Evolutionary conservation across 1,140 invertebrate genomes (phyloP).

Genomic region (Diploscapter pachys): DNA sequence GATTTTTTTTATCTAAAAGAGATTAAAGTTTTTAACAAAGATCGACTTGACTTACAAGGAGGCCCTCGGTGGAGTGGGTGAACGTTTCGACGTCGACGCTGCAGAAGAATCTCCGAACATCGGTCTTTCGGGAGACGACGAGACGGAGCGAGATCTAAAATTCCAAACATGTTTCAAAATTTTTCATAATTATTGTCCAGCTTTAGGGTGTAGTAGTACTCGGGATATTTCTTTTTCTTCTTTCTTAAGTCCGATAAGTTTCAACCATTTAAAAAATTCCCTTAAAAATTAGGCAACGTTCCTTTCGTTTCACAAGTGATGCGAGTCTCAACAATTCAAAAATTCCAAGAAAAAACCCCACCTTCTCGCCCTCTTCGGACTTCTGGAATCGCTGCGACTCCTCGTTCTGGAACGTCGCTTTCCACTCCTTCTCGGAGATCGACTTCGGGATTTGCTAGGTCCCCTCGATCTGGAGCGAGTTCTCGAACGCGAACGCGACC

Average conservation of each 20-base stretch:
- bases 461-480: no score
- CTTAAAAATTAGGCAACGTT: no score
- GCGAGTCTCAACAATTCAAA: neutral
- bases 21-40: neutral
- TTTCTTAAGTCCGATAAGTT: no score
- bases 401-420: neutral
- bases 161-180: neutral
- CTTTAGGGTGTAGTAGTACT: no score
- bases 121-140: neutral
- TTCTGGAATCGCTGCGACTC: neutral
- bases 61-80: no score
- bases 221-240: no score
- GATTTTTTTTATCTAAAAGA: neutral
- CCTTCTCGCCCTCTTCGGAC: slow-evolving; percentile 5
- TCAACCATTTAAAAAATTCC: no score
- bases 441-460: neutral
- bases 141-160: neutral
- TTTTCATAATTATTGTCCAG: neutral
- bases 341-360: neutral
- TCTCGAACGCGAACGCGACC: no score
- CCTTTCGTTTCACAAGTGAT: neutral
- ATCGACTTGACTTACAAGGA: no score
- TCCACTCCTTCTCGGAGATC: slow-evolving; percentile 1
- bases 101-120: no score
- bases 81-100: no score